A percentile compares a stretch with the other conserved stretches of the same genome.
Evolutionary conservation across 2,888 invertebrate genomes (phyloP).

Genomic region (Aphidius colemani): DNA sequence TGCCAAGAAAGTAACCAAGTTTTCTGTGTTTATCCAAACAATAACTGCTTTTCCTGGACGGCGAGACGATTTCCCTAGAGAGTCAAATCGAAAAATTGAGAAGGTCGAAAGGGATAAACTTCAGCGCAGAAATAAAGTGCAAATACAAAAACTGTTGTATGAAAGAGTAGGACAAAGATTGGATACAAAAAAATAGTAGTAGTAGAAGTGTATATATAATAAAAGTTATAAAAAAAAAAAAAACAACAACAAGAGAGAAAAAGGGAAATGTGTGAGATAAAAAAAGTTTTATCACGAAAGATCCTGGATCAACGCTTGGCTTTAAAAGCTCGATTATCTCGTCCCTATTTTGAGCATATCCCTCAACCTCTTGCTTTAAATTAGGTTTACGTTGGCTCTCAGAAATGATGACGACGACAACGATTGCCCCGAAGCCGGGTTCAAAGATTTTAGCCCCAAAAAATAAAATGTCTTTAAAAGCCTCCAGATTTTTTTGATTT

Average conservation of each 20-base stretch:
- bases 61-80: conserved; percentile 25
- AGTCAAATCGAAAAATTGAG: conserved; percentile 25
- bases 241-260: conserved; percentile 23
- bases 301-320: conserved; percentile 31
- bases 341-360: conserved; percentile 24
- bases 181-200: conserved; percentile 11
- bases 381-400: conserved; percentile 42
- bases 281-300: conserved; percentile 21
- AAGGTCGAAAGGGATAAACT: neutral
- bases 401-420: conserved; percentile 21
- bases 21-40: conserved; percentile 23
- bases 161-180: no score
- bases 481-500: conserved; percentile 16
- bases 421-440: conserved; percentile 22
- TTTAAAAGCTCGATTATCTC: conserved; percentile 37
- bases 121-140: neutral
- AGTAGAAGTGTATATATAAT: conserved; percentile 24
- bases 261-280: conserved; percentile 7
- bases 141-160: neutral
- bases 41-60: conserved; percentile 22
- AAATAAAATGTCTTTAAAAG: conserved; percentile 13
- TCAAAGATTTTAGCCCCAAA: conserved; percentile 11
- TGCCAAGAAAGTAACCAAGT: neutral
- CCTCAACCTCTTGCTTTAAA: conserved; percentile 33
- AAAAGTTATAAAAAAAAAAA: conserved; percentile 25